Conservation (phyloP, 2,888 invertebrate species). For the Hesperia comma region DNA sequence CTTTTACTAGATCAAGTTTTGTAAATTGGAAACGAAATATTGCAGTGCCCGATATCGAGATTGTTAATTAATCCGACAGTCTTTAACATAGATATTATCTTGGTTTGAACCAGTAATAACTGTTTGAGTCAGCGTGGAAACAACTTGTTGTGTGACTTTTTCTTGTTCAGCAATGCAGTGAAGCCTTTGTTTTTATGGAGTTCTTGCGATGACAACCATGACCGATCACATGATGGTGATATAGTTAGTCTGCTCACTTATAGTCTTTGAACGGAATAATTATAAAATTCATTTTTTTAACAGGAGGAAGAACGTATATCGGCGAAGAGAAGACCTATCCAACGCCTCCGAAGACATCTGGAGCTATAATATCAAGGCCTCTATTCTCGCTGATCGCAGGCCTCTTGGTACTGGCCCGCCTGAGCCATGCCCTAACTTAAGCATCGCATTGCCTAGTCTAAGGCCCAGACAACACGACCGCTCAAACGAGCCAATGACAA, state of each 20-base stretch:
- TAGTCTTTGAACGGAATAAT: too few species aligned
- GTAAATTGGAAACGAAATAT: constrained; percentile 8
- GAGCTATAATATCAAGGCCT: constrained; percentile 49
- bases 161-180: too few species aligned
- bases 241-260: too few species aligned
- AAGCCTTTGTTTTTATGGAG: too few species aligned
- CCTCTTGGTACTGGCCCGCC: constrained; percentile 47
- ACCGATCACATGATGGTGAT: too few species aligned
- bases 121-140: too few species aligned
- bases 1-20: constrained; percentile 13
- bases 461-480: constrained; percentile 41
- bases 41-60: background rate
- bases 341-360: constrained; percentile 60
- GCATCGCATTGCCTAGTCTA: constrained; percentile 37
- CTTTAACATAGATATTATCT: background rate
- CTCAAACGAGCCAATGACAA: constrained; percentile 45
- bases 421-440: constrained; percentile 55
- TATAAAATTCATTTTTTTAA: constrained; percentile 24
- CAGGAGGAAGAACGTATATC: constrained; percentile 45
- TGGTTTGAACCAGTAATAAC: background rate
- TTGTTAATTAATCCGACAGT: background rate
- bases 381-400: constrained; percentile 48
- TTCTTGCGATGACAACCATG: too few species aligned
- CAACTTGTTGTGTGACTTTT: too few species aligned
- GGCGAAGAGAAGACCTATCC: constrained; percentile 59